Evolutionary conservation across 2,888 invertebrate species (phyloP), one percentile per base, ranked within the genome.

Genomic region (Sturmia bella): DNA sequence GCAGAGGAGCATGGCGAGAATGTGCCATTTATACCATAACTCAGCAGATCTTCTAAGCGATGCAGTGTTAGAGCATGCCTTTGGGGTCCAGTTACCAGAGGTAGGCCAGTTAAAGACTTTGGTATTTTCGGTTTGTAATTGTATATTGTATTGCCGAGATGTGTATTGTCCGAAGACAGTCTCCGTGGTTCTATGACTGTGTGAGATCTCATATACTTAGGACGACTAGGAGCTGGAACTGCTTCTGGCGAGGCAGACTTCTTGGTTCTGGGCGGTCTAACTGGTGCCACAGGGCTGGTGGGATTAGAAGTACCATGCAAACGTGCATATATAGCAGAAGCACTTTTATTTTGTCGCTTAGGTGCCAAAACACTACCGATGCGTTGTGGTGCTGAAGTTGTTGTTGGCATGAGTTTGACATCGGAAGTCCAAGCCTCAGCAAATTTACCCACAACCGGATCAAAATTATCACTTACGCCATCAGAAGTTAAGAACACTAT

Each of bases 361-460:
- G 88, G 89, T 61, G 88, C 90, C 54, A 88, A 81, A 24, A 86
- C 85, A 5, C 84, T 84, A 7, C 82, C 70, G 12, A 82, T 85
- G 3, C 82, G 74, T 61, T 63, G 70, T 21, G 74, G 54, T 21
- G 64, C 37, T 5, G 79, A 68, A 0, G 70, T 66, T 37, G 80
- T 72, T 39, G 81, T 64, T 59, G 85, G 63, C 74, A 84, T 80
- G 2, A 89, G 84, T 84, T 88, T 88, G 0, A 88, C 89, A 70
- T 91, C 90, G 2, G 90, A 87, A 4, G 91, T 88, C 87, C 92
- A 89, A 15, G 93, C 90, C 84, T 92, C 92, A 5, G 96, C 96
- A 87, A 97, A 96, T 91, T 96, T 96, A 32, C 97, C 97, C 74
- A 97, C 97, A 37, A 97, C 97, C 0, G 97, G 97, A 91, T 97